Evolutionary conservation across 1,140 invertebrate genomes (phyloP).

Genomic region (Dolichoris vasculosae): DNA sequence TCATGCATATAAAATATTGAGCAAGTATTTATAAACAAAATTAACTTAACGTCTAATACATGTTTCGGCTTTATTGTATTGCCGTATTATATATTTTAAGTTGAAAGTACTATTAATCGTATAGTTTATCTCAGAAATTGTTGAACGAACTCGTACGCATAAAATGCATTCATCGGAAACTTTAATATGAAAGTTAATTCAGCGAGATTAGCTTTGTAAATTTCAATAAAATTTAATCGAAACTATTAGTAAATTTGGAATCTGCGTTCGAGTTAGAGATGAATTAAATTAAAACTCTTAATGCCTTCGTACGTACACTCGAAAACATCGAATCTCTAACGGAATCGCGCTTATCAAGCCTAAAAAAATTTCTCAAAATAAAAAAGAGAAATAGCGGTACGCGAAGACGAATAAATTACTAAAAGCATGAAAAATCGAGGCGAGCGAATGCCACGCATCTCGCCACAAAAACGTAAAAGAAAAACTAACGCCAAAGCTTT

Average conservation of each 20-base stretch:
- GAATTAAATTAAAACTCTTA: background rate
- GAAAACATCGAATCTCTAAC: background rate
- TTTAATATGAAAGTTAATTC: background rate
- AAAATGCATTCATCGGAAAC: too few relatives aligned
- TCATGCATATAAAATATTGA: background rate
- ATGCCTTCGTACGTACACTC: background rate
- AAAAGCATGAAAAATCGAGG: constrained; percentile 38
- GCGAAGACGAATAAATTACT: constrained; percentile 37
- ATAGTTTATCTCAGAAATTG: too few relatives aligned
- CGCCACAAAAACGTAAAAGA: background rate
- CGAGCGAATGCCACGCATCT: background rate
- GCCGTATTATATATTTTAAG: too few relatives aligned
- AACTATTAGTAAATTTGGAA: background rate
- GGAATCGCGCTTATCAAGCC: background rate
- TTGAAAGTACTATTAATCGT: too few relatives aligned
- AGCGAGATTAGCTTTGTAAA: background rate
- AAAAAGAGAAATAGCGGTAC: background rate
- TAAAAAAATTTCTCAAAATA: background rate
- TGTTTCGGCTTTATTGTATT: too few relatives aligned
- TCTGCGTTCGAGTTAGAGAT: background rate
- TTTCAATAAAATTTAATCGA: background rate
- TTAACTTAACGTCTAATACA: too few relatives aligned
- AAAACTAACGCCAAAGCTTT: background rate
- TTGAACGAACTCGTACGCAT: too few relatives aligned
- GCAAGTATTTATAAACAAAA: background rate